phyloP scores from a whole-genome alignment of 2,797 vertebrate genomes.

The Glyptemys insculpta region DNA sequence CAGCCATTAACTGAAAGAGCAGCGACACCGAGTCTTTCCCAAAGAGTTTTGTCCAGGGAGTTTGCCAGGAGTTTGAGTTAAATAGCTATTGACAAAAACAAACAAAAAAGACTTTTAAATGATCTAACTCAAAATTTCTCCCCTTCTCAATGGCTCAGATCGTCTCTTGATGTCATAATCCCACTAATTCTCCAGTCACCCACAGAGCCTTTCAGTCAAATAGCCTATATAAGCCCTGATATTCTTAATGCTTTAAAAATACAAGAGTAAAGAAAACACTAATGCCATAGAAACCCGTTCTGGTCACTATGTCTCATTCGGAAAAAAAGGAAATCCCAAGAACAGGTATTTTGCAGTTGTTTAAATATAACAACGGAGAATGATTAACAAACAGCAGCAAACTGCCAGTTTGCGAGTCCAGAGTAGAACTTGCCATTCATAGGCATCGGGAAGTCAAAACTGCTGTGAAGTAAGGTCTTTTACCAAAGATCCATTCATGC shows the following conservation, averaged over 20 bases:
- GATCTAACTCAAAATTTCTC: background rate
- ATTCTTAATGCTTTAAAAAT: background rate
- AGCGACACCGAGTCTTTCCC: background rate
- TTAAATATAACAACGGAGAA: background rate
- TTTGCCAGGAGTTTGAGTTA: background rate
- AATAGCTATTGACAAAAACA: background rate
- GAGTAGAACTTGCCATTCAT: background rate
- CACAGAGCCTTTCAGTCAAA: background rate
- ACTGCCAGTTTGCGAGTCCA: background rate
- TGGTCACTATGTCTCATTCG: background rate
- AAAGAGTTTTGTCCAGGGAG: background rate
- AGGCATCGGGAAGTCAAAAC: background rate
- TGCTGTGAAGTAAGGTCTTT: fast-evolving
- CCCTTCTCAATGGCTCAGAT: background rate
- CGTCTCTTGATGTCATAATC: background rate
- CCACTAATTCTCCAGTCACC: background rate
- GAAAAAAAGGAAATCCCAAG: background rate
- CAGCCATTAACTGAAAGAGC: background rate
- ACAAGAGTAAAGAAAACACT: background rate
- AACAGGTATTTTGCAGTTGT: background rate
- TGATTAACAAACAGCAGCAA: background rate
- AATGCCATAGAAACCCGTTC: background rate
- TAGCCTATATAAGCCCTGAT: background rate
- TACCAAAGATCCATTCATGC: background rate
- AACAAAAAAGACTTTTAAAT: background rate